Evolutionary conservation across 2,113 vertebrate genomes (phyloP), one percentile per base, ranked within the genome.

Genomic region (Tetrao urogallus): DNA sequence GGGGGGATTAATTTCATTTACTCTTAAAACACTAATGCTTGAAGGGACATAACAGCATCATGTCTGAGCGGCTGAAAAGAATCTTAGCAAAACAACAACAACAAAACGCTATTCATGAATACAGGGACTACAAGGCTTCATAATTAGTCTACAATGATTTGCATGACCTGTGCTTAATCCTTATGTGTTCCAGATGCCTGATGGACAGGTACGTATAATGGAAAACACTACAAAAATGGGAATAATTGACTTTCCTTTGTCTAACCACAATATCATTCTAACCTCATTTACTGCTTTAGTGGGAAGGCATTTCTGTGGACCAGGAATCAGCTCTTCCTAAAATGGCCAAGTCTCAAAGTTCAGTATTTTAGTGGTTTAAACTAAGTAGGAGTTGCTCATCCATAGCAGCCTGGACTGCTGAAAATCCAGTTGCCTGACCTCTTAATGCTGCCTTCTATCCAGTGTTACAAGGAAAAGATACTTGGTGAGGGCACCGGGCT

Each of bases 271-370:
- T 42, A 80, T 75, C 76, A 42, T 92, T 92, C 90, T 94, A 78
- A 95, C 83, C 94, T 94, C 92, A 95, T 95, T 95, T 96, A 58
- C 94, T 94, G 81, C 92, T 89, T 32, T 95, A 94, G 90, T 90
- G 89, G 79, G 86, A 94, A 94, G 81, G 66, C 80, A 88, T 64
- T 94, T 85, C 82, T 93, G 69, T 63, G 85, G 86, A 72, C 54
- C 10, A 9, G 82, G 93, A 95, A 92, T 52, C 87, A 82, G 82
- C 65, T 91, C 73, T 42, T 93, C 88, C 92, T 94, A 92, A 92
- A 90, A 94, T 27, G 80, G 91, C 65, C 5, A 3, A 93, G 89
- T 74, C 85, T 92, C 93, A 76, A 91, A 95, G 88, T 94, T 94
- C 92, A 97, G 82, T 66, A 84, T 84, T 92, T 91, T 72, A 89